A percentile compares a stretch with the other conserved stretches of the same genome.
phyloP scores from a whole-genome alignment of 1,140 invertebrate species.

The Drosophila tsacasi region DNA sequence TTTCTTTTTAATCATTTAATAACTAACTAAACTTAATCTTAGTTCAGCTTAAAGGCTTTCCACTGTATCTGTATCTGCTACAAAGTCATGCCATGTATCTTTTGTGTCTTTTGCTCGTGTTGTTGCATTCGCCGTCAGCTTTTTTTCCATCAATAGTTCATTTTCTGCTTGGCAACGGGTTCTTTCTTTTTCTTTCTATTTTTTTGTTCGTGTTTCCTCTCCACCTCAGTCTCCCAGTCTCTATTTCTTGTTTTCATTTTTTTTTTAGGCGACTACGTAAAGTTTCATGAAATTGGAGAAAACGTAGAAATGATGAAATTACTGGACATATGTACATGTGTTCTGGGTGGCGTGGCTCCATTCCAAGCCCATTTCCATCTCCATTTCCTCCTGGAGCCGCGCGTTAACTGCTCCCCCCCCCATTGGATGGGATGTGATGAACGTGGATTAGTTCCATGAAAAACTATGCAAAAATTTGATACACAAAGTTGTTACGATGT shows the following conservation, averaged over 20 bases:
- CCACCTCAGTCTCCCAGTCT: constrained; percentile 11
- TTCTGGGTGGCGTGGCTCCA: constrained; percentile 29
- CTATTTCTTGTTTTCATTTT: constrained; percentile 38
- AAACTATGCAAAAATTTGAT: constrained; percentile 68
- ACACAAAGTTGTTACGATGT: constrained; percentile 41
- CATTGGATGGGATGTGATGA: constrained; percentile 20
- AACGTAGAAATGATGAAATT: constrained; percentile 81
- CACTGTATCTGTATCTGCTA: constrained; percentile 47
- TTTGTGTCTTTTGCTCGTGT: constrained; percentile 65
- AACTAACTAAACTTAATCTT: too few species aligned
- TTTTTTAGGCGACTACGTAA: constrained; percentile 53
- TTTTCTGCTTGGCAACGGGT: constrained; percentile 75
- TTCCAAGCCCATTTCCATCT: neutral
- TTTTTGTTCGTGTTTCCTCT: constrained; percentile 30
- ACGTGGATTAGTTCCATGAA: constrained; percentile 54
- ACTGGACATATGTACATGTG: constrained; percentile 67
- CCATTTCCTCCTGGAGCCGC: constrained; percentile 6
- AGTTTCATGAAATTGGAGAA: constrained; percentile 78
- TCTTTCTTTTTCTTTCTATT: constrained; percentile 35
- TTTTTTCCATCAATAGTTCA: constrained; percentile 79
- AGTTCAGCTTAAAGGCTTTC: neutral
- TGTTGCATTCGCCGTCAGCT: constrained; percentile 77
- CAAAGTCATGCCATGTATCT: constrained; percentile 69
- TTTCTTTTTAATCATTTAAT: neutral
- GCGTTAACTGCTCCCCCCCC: constrained; percentile 7